These are phyloP conservation scores for Sclerodermus sp. DNA, from an alignment of 2,888 invertebrate genomes.

Conservation along the genomic window DNA sequence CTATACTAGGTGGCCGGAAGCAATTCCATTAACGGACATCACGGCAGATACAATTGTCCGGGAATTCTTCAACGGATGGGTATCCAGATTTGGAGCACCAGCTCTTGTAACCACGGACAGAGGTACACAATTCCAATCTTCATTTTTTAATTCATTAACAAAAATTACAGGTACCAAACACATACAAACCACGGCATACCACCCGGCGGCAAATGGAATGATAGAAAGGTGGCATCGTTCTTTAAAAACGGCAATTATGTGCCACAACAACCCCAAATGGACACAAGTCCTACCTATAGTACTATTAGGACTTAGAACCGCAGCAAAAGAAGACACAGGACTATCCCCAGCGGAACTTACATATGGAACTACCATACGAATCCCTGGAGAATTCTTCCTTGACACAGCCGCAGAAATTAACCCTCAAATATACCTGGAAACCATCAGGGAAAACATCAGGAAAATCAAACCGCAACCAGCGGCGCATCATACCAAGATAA, in stretches of 20 bases:
- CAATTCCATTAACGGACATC: not conserved
- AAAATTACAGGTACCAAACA: conserved; percentile 17
- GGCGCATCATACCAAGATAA: conserved; percentile 9
- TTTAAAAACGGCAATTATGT: conserved; percentile 34
- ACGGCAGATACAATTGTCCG: conserved; percentile 6
- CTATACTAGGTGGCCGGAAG: not conserved
- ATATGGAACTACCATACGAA: conserved; percentile 17
- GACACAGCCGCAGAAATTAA: no score
- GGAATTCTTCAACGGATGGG: conserved; percentile 15
- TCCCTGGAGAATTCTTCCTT: conserved; percentile 19
- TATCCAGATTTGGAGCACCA: conserved; percentile 29
- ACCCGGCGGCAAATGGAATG: conserved; percentile 18
- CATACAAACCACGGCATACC: conserved; percentile 22
- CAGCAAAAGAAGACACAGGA: conserved; percentile 12
- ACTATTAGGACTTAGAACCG: conserved; percentile 20
- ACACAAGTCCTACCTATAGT: conserved; percentile 21
- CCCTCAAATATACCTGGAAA: not conserved
- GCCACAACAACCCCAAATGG: conserved; percentile 19
- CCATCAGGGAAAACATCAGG: conserved; percentile 5
- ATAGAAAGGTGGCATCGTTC: conserved; percentile 37
- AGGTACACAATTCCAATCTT: conserved; percentile 31
- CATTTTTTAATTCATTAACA: conserved; percentile 20
- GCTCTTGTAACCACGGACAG: conserved; percentile 22
- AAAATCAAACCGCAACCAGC: conserved; percentile 8
- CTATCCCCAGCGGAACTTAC: conserved; percentile 21